Percentiles rank a stretch among this genome's conserved stretches.
phyloP scores from a whole-genome alignment of 1,140 invertebrate genomes.

The Battus philenor region DNA sequence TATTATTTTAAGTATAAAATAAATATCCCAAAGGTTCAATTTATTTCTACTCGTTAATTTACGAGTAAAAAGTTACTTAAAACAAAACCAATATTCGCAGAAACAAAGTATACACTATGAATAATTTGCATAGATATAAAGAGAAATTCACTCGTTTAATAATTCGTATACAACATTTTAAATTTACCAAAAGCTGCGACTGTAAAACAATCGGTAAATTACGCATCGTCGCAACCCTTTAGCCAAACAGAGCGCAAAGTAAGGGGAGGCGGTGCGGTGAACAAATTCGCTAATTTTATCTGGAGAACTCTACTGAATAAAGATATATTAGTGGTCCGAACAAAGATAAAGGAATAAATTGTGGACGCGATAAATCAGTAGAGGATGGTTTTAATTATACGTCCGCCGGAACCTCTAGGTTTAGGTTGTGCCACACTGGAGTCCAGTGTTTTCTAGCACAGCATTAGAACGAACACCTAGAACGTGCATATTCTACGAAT shows the following conservation, averaged over 20 bases:
- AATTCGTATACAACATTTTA: too few relatives aligned
- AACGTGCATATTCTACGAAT: too few relatives aligned
- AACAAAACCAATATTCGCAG: too few relatives aligned
- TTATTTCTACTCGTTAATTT: too few relatives aligned
- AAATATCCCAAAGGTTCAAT: too few relatives aligned
- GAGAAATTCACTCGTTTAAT: too few relatives aligned
- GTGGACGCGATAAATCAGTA: slow-evolving; percentile 70
- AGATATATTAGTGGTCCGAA: slow-evolving; percentile 70
- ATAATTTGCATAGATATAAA: too few relatives aligned
- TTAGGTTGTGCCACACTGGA: slow-evolving; percentile 21
- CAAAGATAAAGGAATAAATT: slow-evolving; percentile 74
- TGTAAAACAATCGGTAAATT: slow-evolving; percentile 6
- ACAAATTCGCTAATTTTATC: slow-evolving; percentile 71
- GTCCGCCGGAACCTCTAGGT: slow-evolving; percentile 41
- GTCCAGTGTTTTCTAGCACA: too few relatives aligned
- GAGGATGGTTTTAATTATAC: slow-evolving; percentile 72
- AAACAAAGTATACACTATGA: too few relatives aligned
- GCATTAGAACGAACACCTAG: too few relatives aligned
- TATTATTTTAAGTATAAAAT: too few relatives aligned
- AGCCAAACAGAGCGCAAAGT: slow-evolving; percentile 32
- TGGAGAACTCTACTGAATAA: slow-evolving; percentile 55
- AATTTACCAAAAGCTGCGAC: neutral
- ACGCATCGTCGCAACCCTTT: slow-evolving; percentile 49
- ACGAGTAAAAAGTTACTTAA: too few relatives aligned
- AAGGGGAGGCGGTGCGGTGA: slow-evolving; percentile 35